phyloP scores from a whole-genome alignment of 2,797 vertebrate species.

The Oophaga sylvatica region DNA sequence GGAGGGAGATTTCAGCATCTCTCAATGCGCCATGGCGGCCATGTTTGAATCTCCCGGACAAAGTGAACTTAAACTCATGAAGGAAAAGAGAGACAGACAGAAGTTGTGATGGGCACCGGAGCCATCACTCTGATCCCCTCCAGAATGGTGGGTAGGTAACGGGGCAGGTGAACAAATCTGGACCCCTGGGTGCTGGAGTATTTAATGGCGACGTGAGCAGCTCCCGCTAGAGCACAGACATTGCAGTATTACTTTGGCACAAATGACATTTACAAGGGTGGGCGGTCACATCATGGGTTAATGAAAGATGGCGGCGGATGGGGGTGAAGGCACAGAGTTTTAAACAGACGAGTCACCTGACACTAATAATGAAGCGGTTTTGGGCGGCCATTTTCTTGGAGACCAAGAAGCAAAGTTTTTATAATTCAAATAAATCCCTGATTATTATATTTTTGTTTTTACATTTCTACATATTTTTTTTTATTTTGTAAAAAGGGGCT shows the following conservation, averaged over 20 bases:
- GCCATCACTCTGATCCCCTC: constrained; percentile 10
- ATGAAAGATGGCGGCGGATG: constrained; percentile 1
- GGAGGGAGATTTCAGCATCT: constrained; percentile 14
- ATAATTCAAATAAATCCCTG: constrained; percentile 29
- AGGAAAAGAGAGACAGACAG: constrained; percentile 3
- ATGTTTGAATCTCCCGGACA: constrained; percentile 42
- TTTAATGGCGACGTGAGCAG: constrained; percentile 23
- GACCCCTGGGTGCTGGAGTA: constrained; percentile 7
- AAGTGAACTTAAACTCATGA: constrained; percentile 13
- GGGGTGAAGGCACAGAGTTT: constrained; percentile 55
- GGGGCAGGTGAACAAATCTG: constrained; percentile 7
- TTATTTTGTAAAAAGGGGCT: constrained; percentile 10
- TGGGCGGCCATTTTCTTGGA: constrained; percentile 44
- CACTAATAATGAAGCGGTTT: constrained; percentile 6
- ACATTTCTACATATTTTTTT: not conserved
- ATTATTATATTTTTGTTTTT: not conserved
- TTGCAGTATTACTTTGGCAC: constrained; percentile 58
- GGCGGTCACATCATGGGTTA: constrained; percentile 41
- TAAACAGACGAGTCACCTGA: constrained; percentile 44
- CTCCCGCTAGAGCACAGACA: constrained; percentile 48
- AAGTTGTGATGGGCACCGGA: constrained; percentile 13
- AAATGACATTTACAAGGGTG: constrained; percentile 60
- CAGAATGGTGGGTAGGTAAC: not conserved
- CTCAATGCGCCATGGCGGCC: not conserved
- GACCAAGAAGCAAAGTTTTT: constrained; percentile 19